Percentiles rank a stretch among this genome's conserved stretches.
Conservation (phyloP, 2,797 vertebrate species). For the Phataginus tricuspis region DNA sequence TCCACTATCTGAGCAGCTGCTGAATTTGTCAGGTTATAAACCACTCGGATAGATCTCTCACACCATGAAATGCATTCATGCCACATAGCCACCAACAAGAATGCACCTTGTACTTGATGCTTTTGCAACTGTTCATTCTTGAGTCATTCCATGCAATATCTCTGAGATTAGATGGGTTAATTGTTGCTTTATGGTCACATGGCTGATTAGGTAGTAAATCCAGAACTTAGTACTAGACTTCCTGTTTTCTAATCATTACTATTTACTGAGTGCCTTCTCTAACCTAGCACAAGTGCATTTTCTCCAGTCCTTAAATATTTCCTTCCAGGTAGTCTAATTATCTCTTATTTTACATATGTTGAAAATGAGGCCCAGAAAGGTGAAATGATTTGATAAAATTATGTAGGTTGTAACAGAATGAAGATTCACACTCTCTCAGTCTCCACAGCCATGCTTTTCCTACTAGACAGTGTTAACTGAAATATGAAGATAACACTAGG, state of each 20-base stretch:
- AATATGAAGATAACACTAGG: not conserved
- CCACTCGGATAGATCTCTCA: not conserved
- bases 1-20: not conserved
- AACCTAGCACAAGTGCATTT: not conserved
- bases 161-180: not conserved
- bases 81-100: not conserved
- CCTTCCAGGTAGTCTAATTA: not conserved
- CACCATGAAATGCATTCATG: not conserved
- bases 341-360: slow-evolving; percentile 16
- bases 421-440: not conserved
- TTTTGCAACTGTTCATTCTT: slow-evolving; percentile 23
- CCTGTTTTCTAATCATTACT: not conserved
- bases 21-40: not conserved
- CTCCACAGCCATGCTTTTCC: not conserved
- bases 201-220: not conserved
- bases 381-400: slow-evolving; percentile 39
- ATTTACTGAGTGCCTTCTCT: not conserved
- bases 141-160: not conserved
- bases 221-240: not conserved
- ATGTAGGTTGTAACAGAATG: not conserved
- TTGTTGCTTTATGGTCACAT: not conserved
- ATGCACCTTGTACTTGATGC: not conserved
- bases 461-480: not conserved
- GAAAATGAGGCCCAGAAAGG: not conserved
- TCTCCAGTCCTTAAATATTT: not conserved